These are phyloP conservation scores for Xenops minutus DNA, from an alignment of 2,797 vertebrate species.

Conservation along the genomic window DNA sequence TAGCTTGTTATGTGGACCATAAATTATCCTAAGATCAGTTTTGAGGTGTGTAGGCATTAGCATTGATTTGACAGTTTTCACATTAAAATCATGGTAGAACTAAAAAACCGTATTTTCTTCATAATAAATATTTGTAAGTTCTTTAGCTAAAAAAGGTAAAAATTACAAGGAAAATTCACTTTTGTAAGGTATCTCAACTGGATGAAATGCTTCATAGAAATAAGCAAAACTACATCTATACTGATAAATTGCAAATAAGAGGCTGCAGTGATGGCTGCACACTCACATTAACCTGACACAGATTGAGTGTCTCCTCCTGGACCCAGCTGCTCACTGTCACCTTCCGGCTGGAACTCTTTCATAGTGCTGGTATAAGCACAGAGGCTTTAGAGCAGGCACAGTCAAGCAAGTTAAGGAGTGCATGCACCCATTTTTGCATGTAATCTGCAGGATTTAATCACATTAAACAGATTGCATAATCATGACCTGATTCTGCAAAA, in stretches of 20 bases:
- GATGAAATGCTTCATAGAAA: background rate
- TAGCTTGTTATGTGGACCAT: background rate
- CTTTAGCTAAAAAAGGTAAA: background rate
- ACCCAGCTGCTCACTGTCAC: background rate
- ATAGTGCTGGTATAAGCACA: background rate
- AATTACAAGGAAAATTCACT: background rate
- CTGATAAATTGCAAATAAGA: background rate
- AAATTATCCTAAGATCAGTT: background rate
- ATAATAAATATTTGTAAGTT: background rate
- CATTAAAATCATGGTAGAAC: background rate
- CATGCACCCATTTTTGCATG: background rate
- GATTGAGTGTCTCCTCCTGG: background rate
- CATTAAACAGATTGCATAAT: conserved; percentile 13
- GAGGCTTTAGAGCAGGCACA: background rate
- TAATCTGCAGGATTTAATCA: conserved; percentile 41
- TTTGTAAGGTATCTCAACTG: background rate
- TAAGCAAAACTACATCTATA: background rate
- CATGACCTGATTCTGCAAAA: conserved; percentile 38
- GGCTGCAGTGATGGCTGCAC: background rate
- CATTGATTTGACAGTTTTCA: background rate
- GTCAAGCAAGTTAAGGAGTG: background rate
- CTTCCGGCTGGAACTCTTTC: background rate
- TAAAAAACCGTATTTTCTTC: background rate
- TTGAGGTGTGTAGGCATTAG: background rate
- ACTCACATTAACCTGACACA: rapidly evolving